Percentiles rank a stretch among this genome's conserved stretches.
These are phyloP conservation scores for Amphipoea lucens DNA, from an alignment of 2,888 invertebrate genomes.

Conservation along the genomic window DNA sequence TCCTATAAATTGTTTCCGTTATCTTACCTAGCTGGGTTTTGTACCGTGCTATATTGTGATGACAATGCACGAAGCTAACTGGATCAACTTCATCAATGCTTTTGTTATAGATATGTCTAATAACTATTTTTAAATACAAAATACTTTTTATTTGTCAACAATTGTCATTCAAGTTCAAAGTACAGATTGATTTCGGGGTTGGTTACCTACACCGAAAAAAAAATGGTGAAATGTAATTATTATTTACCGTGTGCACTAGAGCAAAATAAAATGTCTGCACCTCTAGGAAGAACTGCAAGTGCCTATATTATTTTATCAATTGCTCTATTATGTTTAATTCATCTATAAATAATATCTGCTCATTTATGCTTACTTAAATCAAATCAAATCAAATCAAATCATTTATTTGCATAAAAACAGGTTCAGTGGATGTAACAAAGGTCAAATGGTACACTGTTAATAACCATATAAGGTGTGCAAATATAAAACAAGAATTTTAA, in stretches of 20 bases:
- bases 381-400: too few relatives aligned
- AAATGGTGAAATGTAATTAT: not conserved
- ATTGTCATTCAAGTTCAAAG: not conserved
- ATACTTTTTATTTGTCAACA: too few relatives aligned
- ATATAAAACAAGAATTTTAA: too few relatives aligned
- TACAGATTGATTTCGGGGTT: not conserved
- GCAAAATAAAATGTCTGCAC: conserved; percentile 11
- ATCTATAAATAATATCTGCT: conserved; percentile 54
- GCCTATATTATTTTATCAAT: not conserved
- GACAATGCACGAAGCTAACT: conserved; percentile 8
- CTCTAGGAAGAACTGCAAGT: not conserved
- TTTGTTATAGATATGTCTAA: not conserved
- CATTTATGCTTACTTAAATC: conserved; percentile 68
- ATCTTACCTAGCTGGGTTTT: not conserved
- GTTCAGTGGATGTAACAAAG: too few relatives aligned
- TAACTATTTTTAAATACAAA: not conserved
- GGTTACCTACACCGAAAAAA: not conserved
- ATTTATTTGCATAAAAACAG: too few relatives aligned
- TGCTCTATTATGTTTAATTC: conserved; percentile 10
- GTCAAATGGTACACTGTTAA: too few relatives aligned
- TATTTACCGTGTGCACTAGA: not conserved
- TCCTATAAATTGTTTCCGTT: not conserved
- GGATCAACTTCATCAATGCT: not conserved
- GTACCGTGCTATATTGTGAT: not conserved
- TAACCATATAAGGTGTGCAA: too few relatives aligned